Evolutionary conservation across 92 coral and sea anemone species (phyloP).

Genomic region (Phenganax subtilis): DNA sequence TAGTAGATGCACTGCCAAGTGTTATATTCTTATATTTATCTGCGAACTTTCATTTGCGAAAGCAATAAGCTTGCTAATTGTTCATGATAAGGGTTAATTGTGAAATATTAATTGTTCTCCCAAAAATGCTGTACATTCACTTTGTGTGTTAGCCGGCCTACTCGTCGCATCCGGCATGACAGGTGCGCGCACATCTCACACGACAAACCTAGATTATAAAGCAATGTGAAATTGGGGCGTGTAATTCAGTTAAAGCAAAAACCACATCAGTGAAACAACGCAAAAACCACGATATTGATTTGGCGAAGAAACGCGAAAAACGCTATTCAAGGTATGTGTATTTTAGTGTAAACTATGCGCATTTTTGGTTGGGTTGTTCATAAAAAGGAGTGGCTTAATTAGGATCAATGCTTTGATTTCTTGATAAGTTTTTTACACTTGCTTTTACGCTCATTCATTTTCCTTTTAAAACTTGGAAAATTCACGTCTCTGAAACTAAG

Average conservation of each 20-base stretch:
- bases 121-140: slow-evolving; percentile 14
- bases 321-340: slow-evolving; percentile 2
- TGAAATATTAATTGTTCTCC: slow-evolving; percentile 22
- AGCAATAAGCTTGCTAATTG: slow-evolving; percentile 39
- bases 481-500: too few species aligned
- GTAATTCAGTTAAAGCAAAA: slow-evolving; percentile 28
- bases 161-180: slow-evolving; percentile 29
- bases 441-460: neutral
- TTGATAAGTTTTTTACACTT: neutral
- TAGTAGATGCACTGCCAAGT: neutral
- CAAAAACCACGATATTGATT: slow-evolving; percentile 6
- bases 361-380: neutral
- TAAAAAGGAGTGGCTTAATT: slow-evolving; percentile 9
- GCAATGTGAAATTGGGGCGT: slow-evolving; percentile 1
- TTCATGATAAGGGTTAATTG: slow-evolving; percentile 35
- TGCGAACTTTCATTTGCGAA: slow-evolving; percentile 13
- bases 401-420: neutral
- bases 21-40: slow-evolving; percentile 25
- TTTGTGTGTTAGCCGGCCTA: slow-evolving; percentile 30
- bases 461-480: neutral
- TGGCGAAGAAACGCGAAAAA: neutral
- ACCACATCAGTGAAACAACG: neutral
- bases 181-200: slow-evolving; percentile 17
- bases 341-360: neutral
- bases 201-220: slow-evolving; percentile 26